Base-by-base conservation (phyloP, 2,113 vertebrate genomes). In the Okapia johnstoni region DNA sequence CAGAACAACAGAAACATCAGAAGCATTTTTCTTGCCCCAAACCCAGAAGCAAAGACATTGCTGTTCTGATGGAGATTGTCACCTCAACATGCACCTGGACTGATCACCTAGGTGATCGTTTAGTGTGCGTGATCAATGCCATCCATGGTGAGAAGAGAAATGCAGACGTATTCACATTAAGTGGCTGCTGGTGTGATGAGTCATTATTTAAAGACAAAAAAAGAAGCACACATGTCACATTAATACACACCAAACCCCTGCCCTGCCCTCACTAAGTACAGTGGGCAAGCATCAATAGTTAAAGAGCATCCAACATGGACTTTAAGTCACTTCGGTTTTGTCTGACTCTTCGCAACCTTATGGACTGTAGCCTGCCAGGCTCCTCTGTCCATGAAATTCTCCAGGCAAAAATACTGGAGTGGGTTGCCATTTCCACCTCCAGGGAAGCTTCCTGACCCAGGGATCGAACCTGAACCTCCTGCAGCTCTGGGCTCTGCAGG, bases 41-140 rank as follows among this genome's bases (percentile, higher is more conserved):
- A 58, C 28, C 50, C 57, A 36, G 43, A 14, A 58, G 84, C 63
- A 54, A 48, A 19, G 63, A 43, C 6, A 4, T 40, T 36, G 48
- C 10, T 1, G 4, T 48, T 60, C 15, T 6, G 48, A 83, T 19
- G 13, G 21, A 85, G 46, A 6, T 5, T 54, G 28, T 12, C 52
- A 2, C 14, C 5, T 2, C 3, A 46, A 11, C 36, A 54, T 46
- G 1, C 5, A 6, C 7, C 14, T 9, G 43, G 43, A 46, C 10
- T 1, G 0, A 50, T 33, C 46, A 50, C 25, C 57, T 0, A 1
- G 7, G 43, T n/a, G 58, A 70, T 26, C 6, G 0, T 26, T 26
- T 15, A 43, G 36, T 14, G 40, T 43, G 10, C 28, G 5, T 33
- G 30, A 11, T 43, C 33, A 12, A 17, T 1, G 17, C n/a, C 77